Evolutionary conservation across 2,888 invertebrate species (phyloP), one percentile per base, ranked within the genome.

Genomic region (Digitonthophagus gazella): DNA sequence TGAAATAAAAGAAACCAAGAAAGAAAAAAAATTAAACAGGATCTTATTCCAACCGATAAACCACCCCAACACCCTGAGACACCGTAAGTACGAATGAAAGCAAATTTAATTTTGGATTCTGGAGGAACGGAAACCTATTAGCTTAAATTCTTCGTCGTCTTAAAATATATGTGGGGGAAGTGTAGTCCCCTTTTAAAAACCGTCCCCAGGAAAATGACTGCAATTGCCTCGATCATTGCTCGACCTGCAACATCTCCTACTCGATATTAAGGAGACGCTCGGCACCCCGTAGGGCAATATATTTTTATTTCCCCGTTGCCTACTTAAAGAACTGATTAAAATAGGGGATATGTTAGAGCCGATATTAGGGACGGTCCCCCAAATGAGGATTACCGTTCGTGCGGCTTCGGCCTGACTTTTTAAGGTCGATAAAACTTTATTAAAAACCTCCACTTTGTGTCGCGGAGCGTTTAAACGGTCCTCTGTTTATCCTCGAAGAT

Each of bases 271-370:
- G 72, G 73, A 72, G 69, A 69, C 69, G 69, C 67, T 69, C 71
- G 71, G 75, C 75, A 75, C 76, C 76, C 77, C 74, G 76, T 72
- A 44, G 75, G 76, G 80, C 79, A 78, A 81, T 81, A 81, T 82
- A 82, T 82, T 82, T 82, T 82, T 82, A 82, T 82, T 82, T 82
- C 82, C 82, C 82, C 77, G 78, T 82, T 80, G 82, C 80, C 81
- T 82, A 82, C 82, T 82, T 82, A 81, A 82, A 79, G 78, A 81
- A 79, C 82, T 82, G 82, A 82, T 82, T 82, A 82, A 82, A 82
- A 81, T 78, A 76, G 80, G 81, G 80, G 80, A 79, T 80, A 80
- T 78, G 80, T 80, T 78, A 79, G 79, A 80, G 79, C 78, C 81
- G 77, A 80, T 80, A 80, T 81, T 80, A 78, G 78, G 75, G 73